Percentiles rank a stretch among this genome's conserved stretches.
Evolutionary conservation across 1,140 invertebrate species (phyloP).

Genomic region (Chironomus tepperi): DNA sequence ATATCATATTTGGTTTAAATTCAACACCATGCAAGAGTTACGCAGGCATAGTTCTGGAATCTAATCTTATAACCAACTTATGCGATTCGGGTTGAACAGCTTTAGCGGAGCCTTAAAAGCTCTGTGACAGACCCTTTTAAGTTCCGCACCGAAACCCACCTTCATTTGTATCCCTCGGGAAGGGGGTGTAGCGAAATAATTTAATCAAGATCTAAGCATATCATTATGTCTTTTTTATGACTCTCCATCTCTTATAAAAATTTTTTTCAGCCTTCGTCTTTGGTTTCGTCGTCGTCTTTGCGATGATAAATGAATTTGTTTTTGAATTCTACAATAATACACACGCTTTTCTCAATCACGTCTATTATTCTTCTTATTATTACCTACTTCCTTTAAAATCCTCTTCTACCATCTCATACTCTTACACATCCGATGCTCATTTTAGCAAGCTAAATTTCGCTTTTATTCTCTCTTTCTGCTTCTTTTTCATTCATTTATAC

Average conservation of each 20-base stretch:
- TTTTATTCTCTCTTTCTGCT: not conserved
- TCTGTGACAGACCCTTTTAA: too few relatives aligned
- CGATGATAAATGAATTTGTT: constrained; percentile 20
- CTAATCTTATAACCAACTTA: not conserved
- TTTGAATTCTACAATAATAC: not conserved
- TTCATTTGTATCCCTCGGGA: too few relatives aligned
- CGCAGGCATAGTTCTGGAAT: too few relatives aligned
- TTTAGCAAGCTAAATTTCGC: not conserved
- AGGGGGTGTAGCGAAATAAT: not conserved
- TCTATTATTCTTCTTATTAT: not conserved
- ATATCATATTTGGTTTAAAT: too few relatives aligned
- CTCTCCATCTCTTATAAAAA: not conserved
- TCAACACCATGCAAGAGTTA: too few relatives aligned
- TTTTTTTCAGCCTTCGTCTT: too few relatives aligned
- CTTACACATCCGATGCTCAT: not conserved
- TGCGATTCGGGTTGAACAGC: not conserved
- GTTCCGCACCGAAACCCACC: too few relatives aligned
- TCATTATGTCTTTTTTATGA: constrained; percentile 15
- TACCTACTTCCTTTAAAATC: not conserved
- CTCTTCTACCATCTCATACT: not conserved
- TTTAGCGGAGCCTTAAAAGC: too few relatives aligned
- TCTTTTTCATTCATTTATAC: not conserved
- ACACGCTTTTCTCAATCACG: not conserved
- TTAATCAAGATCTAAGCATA: not conserved
- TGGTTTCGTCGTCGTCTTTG: not conserved